A percentile compares a stretch with the other conserved stretches of the same genome.
phyloP scores from a whole-genome alignment of 2,113 vertebrate species.

The Damaliscus lunatus region DNA sequence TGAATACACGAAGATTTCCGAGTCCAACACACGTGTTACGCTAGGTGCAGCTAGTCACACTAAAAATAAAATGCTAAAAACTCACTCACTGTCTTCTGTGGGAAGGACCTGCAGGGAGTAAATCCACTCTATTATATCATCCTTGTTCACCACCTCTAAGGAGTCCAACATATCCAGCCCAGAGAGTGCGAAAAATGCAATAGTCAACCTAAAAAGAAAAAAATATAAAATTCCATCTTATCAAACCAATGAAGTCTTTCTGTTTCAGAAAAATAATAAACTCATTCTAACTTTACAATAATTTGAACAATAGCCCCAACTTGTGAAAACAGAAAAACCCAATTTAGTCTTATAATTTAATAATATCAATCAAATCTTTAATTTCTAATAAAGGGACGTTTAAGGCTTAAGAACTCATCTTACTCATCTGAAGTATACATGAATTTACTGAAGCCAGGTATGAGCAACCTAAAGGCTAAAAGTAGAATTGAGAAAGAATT shows the following conservation, averaged over 20 bases:
- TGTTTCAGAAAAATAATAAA: conserved; percentile 2
- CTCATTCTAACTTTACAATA: conserved; percentile 11
- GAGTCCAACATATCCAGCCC: conserved; percentile 97
- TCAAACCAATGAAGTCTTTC: conserved; percentile 33
- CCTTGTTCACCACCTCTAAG: conserved; percentile 93
- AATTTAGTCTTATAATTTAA: not conserved
- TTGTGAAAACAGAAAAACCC: not conserved
- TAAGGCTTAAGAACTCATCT: not conserved
- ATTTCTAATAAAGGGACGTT: not conserved
- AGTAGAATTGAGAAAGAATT: not conserved
- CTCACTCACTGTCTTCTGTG: conserved; percentile 95
- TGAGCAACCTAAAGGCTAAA: not conserved
- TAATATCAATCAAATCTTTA: not conserved
- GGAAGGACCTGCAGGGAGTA: conserved; percentile 98
- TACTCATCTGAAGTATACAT: not conserved
- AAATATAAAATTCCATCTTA: conserved; percentile 71
- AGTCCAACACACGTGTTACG: not conserved
- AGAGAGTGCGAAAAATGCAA: conserved; percentile 96
- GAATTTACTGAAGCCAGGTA: not conserved
- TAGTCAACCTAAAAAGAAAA: conserved; percentile 90
- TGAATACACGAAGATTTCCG: not conserved
- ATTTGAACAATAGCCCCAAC: not conserved
- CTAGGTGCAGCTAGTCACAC: not conserved
- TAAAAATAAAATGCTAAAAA: conserved; percentile 80
- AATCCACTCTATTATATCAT: conserved; percentile 95